These are phyloP conservation scores for Chrysolina americana DNA, from an alignment of 2,888 invertebrate species.

Conservation along the genomic window DNA sequence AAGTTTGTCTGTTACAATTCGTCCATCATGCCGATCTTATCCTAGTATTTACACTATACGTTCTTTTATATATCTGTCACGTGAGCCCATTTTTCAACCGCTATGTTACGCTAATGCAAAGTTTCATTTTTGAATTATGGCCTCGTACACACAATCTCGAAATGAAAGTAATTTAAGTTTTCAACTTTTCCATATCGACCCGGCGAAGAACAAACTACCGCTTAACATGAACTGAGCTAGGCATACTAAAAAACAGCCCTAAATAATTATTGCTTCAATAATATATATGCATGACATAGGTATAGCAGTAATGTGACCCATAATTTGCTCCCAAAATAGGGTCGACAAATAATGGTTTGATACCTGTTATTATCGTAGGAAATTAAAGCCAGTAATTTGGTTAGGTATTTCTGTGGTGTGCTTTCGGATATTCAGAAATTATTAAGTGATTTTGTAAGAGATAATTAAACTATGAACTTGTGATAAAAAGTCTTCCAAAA, in stretches of 20 bases:
- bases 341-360: slow-evolving; percentile 30
- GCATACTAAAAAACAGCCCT: slow-evolving; percentile 26
- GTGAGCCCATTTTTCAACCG: too few relatives aligned
- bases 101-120: not conserved
- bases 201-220: slow-evolving; percentile 34
- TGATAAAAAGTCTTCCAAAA: not conserved
- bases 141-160: slow-evolving; percentile 25
- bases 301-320: slow-evolving; percentile 22
- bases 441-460: slow-evolving; percentile 14
- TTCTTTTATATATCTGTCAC: too few relatives aligned
- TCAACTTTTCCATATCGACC: slow-evolving; percentile 41
- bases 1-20: too few relatives aligned
- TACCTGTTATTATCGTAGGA: slow-evolving; percentile 43
- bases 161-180: slow-evolving; percentile 45
- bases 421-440: slow-evolving; percentile 8
- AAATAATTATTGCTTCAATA: slow-evolving; percentile 27
- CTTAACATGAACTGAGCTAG: slow-evolving; percentile 36
- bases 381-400: slow-evolving; percentile 41
- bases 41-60: too few relatives aligned
- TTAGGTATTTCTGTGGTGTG: slow-evolving; percentile 14
- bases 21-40: too few relatives aligned
- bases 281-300: slow-evolving; percentile 28
- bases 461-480: not conserved
- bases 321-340: slow-evolving; percentile 25
- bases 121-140: slow-evolving; percentile 17